Evolutionary conservation across 2,113 vertebrate species (phyloP), one percentile per base, ranked within the genome.

Genomic region (Chrysemys picta): DNA sequence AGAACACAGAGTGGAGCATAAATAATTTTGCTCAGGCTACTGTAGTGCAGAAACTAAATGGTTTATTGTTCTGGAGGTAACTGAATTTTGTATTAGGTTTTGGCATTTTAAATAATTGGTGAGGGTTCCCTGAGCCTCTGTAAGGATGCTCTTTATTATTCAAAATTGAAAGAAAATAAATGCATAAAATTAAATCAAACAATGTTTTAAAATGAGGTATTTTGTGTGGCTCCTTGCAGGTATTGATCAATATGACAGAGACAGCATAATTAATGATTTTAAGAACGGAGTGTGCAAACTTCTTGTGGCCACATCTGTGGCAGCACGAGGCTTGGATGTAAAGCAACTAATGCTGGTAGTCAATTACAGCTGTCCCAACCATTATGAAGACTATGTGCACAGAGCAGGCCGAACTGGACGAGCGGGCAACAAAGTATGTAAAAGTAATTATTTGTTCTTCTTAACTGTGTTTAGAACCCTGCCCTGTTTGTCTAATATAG

Each of bases 381-480:
- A 99, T 97, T 99, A 99, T 4, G 99, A 99, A 91, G 99, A 99
- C 97, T 99, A 99, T 6, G 99, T 99, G 75, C 99, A 99, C 98
- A 97, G 99, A 93, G 99, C 99, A 0, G 99, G 99, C 21, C 98
- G 99, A 85, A 99, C 99, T 0, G 99, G 99, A 10, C 97, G 99
- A 96, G 99, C 99, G 2, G 99, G 99, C 84, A 99, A 99, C 98
- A 99, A 99, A 97, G 99, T 99, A 89, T 7, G 97, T 91, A 53
- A 52, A 29, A 65, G 2, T 45, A 42, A 0, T 52, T 76, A 24
- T 45, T 80, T 89, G 10, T 0, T 80, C 11, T 38, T 13, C 4
- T 27, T 7, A 14, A 10, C 52, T 27, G 17, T 52, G 16, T 11
- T 91, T 75, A 38, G 57, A 38, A 1, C 21, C 47, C 35, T 2